Evolutionary conservation across 2,888 invertebrate species (phyloP), one percentile per base, ranked within the genome.

Genomic region (Hedya salicella): DNA sequence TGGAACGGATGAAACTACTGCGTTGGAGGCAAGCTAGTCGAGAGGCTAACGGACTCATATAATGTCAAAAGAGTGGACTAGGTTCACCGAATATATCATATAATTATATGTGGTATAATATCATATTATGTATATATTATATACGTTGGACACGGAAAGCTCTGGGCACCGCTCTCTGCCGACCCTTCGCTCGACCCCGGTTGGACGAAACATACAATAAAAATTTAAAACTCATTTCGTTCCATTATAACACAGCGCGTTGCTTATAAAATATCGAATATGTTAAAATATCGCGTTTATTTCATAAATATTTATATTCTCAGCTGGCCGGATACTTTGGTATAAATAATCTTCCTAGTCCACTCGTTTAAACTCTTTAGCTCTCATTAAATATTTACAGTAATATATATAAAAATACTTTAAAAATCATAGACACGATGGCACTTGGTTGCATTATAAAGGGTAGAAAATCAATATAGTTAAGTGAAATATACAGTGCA

Each of bases 381-480:
- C 78, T 83, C 75, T 82, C 73, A 75, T 78, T 71, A 79, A 76
- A 78, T 90, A 89, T 89, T 88, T 89, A 90, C 89, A 90, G 79
- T 53, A 54, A 82, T 81, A 84, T 74, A 80, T 83, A 87, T 82
- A 88, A 86, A 89, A 89, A 89, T 89, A 89, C 86, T 82, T 87
- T 85, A 85, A 87, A 84, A 83, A 86, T 82, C 78, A 87, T 84
- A 89, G 87, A 86, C 79, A 87, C 82, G 82, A 91, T 91, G 91
- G 91, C 91, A 91, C 91, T 91, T 85, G 89, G 88, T 91, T 88
- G 89, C 89, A 84, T 88, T 82, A 82, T 81, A 83, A 81, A 78
- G 82, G 78, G 80, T 78, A 75, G 73, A 78, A 68, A 76, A 75
- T 75, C 75, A 73, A 75, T 53, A 75, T 72, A 75, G 76, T 73